These are phyloP conservation scores for Augiades crinisus DNA, from an alignment of 2,888 invertebrate species.

Conservation along the genomic window DNA sequence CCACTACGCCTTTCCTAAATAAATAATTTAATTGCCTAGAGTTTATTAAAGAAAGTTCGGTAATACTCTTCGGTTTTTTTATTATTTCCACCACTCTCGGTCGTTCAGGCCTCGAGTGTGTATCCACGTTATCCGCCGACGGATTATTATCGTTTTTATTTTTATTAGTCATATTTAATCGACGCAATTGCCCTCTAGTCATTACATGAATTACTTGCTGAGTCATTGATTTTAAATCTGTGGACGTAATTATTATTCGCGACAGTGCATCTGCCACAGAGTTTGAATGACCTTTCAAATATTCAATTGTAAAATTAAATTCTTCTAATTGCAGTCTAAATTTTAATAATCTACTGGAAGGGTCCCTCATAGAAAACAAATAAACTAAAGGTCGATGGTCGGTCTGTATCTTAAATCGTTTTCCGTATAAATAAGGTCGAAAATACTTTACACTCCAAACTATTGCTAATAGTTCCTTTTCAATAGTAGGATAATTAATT, in stretches of 20 bases:
- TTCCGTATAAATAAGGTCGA: constrained; percentile 27
- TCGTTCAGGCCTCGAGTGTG: constrained; percentile 1
- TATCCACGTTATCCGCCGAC: not conserved
- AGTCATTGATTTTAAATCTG: constrained; percentile 15
- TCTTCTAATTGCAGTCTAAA: constrained; percentile 30
- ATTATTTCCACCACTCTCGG: constrained; percentile 3
- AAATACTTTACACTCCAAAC: constrained; percentile 27
- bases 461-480: constrained; percentile 30
- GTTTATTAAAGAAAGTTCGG: constrained; percentile 7
- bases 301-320: constrained; percentile 26
- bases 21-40: not conserved
- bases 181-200: constrained; percentile 1
- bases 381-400: constrained; percentile 26
- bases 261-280: constrained; percentile 30
- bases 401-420: constrained; percentile 19
- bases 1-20: not conserved
- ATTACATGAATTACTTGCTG: constrained; percentile 1
- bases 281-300: constrained; percentile 25
- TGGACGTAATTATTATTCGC: constrained; percentile 17
- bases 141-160: not conserved
- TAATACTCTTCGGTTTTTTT: constrained; percentile 3
- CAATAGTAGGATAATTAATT: constrained; percentile 26
- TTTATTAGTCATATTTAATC: not conserved
- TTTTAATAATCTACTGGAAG: constrained; percentile 28
- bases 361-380: constrained; percentile 30